Conservation (phyloP, 92 coral and sea anemone species). For the Meandrina meandrites region DNA sequence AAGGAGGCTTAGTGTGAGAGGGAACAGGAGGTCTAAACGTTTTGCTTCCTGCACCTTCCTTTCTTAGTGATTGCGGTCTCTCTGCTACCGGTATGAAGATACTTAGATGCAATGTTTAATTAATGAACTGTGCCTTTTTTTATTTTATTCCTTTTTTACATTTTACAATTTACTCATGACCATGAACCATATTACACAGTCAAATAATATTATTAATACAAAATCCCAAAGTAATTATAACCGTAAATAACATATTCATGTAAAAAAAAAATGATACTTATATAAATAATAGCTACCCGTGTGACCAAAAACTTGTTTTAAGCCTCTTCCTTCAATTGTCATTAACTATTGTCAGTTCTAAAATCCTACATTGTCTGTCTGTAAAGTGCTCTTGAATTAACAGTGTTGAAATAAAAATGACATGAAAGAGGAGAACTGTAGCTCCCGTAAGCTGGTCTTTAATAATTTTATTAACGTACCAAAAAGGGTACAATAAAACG, state of each 20-base stretch:
- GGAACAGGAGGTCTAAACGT: too few relatives aligned
- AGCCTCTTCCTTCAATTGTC: neutral
- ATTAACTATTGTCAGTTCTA: neutral
- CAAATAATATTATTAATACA: neutral
- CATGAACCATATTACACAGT: constrained; percentile 12
- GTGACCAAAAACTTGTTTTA: neutral
- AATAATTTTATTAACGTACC: too few relatives aligned
- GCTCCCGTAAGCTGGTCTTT: too few relatives aligned
- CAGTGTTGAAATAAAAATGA: neutral
- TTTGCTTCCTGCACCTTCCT: too few relatives aligned
- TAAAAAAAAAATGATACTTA: neutral
- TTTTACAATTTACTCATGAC: neutral
- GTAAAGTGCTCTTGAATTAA: neutral
- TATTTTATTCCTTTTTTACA: neutral
- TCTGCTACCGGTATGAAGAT: too few relatives aligned
- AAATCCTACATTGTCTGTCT: neutral
- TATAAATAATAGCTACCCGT: neutral
- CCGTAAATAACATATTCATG: neutral
- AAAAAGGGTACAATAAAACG: too few relatives aligned
- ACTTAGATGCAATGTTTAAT: too few relatives aligned
- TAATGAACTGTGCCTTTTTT: too few relatives aligned
- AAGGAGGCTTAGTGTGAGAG: too few relatives aligned
- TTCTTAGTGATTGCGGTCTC: too few relatives aligned
- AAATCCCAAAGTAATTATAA: neutral
- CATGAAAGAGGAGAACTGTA: neutral